Percentiles rank a stretch among this genome's conserved stretches.
Evolutionary conservation across 2,797 vertebrate species (phyloP).

Genomic region (Gymnopithys bicolor): DNA sequence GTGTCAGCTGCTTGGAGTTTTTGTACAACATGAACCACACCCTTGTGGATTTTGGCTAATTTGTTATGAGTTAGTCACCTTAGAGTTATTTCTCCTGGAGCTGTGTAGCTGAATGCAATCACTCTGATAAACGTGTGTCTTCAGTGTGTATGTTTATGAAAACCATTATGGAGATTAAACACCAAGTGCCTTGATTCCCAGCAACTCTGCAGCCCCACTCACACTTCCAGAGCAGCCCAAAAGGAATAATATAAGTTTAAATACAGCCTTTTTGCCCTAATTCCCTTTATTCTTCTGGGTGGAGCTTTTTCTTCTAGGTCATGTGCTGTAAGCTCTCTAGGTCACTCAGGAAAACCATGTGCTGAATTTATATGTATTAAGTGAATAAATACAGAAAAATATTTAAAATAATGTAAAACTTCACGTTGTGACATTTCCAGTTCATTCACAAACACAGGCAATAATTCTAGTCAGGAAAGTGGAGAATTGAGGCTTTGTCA

Average conservation of each 20-base stretch:
- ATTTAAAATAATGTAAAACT: conserved; percentile 1
- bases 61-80: conserved; percentile 1
- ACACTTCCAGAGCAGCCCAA: background rate
- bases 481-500: conserved; percentile 23
- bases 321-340: background rate
- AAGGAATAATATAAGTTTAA: background rate
- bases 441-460: conserved; percentile 28
- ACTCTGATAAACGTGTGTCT: background rate
- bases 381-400: conserved; percentile 7
- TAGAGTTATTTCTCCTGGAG: conserved; percentile 53
- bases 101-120: conserved; percentile 3
- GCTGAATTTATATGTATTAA: background rate
- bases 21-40: conserved; percentile 37
- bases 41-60: conserved; percentile 54
- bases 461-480: background rate
- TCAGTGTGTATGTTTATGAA: background rate
- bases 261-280: background rate
- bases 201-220: background rate
- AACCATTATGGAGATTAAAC: background rate
- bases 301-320: background rate
- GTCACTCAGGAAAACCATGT: background rate
- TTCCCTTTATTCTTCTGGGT: background rate
- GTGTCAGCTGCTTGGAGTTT: background rate
- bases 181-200: background rate
- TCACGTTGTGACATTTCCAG: conserved; percentile 1